Percentiles rank a stretch among this genome's conserved stretches.
Conservation (phyloP, 2,797 vertebrate species). For the Phylloscopus collybita region DNA sequence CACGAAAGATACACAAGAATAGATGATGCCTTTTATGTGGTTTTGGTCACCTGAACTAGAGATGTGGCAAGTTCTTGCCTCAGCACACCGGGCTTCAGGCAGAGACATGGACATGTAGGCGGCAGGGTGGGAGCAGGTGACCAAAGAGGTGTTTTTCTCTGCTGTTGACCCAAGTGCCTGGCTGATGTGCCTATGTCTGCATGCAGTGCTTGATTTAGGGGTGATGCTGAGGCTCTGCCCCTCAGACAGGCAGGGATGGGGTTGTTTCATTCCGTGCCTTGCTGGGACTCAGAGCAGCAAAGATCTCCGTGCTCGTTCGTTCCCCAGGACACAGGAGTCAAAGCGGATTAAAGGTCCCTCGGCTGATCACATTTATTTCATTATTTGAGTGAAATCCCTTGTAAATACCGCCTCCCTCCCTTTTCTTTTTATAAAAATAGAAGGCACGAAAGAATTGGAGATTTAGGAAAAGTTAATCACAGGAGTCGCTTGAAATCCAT, state of each 20-base stretch:
- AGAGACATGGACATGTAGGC: not conserved
- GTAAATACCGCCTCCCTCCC: not conserved
- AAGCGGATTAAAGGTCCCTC: slow-evolving; percentile 60
- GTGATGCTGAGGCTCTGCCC: not conserved
- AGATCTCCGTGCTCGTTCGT: not conserved
- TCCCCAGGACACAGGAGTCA: slow-evolving; percentile 38
- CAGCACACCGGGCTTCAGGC: fast-evolving
- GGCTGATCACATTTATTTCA: slow-evolving; percentile 67
- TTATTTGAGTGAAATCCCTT: slow-evolving; percentile 61
- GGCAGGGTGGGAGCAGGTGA: not conserved
- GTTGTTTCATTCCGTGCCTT: not conserved
- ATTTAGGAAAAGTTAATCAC: slow-evolving; percentile 44
- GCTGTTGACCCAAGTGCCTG: not conserved
- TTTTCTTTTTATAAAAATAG: slow-evolving; percentile 37
- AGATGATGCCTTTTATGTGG: fast-evolving
- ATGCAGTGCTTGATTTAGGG: not conserved
- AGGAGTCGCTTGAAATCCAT: slow-evolving; percentile 2
- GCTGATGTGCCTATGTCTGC: not conserved
- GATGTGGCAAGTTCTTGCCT: not conserved
- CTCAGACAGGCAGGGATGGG: not conserved
- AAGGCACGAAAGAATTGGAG: slow-evolving; percentile 26
- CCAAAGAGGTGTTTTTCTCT: not conserved
- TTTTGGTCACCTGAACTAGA: not conserved
- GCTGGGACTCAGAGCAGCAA: not conserved
- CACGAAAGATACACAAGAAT: not conserved